Evolutionary conservation across 1,140 invertebrate genomes (phyloP).

Genomic region (Penaeus japonicus): DNA sequence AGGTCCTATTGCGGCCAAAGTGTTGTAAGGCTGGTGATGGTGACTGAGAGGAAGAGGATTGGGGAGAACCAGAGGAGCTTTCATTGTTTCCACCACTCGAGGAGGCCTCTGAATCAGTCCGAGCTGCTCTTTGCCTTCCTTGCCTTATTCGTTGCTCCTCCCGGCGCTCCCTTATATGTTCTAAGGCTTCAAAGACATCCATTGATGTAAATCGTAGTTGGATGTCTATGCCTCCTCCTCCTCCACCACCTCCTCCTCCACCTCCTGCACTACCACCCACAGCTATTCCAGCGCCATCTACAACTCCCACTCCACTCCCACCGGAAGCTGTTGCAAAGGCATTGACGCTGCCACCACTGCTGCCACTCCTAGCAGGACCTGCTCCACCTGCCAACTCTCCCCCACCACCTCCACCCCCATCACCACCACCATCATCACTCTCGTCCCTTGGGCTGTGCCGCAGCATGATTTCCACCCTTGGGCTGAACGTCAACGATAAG

Average conservation of each 20-base stretch:
- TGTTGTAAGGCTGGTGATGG: slow-evolving; percentile 27
- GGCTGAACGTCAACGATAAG: slow-evolving; percentile 40
- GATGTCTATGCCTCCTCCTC: slow-evolving; percentile 41
- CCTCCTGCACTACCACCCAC: slow-evolving; percentile 13
- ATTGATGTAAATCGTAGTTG: slow-evolving; percentile 46
- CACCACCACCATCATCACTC: slow-evolving; percentile 32
- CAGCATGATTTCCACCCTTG: slow-evolving; percentile 44
- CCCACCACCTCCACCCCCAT: slow-evolving; percentile 7
- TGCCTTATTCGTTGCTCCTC: slow-evolving; percentile 23
- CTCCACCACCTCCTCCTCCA: slow-evolving; percentile 26
- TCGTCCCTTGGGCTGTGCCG: slow-evolving; percentile 37
- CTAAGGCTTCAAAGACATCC: slow-evolving; percentile 51
- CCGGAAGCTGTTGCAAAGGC: background rate
- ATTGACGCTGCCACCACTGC: background rate
- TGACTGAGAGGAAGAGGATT: background rate
- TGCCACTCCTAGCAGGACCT: background rate
- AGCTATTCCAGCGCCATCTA: slow-evolving; percentile 40
- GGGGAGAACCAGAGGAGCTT: background rate
- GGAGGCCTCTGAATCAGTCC: background rate
- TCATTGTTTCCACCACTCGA: background rate
- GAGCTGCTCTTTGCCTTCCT: background rate
- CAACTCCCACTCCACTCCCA: slow-evolving; percentile 11
- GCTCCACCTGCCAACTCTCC: background rate
- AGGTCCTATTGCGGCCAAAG: slow-evolving; percentile 33
- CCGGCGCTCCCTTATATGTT: slow-evolving; percentile 38